phyloP scores from a whole-genome alignment of 2,888 invertebrate species.

The Rutpela maculata region DNA sequence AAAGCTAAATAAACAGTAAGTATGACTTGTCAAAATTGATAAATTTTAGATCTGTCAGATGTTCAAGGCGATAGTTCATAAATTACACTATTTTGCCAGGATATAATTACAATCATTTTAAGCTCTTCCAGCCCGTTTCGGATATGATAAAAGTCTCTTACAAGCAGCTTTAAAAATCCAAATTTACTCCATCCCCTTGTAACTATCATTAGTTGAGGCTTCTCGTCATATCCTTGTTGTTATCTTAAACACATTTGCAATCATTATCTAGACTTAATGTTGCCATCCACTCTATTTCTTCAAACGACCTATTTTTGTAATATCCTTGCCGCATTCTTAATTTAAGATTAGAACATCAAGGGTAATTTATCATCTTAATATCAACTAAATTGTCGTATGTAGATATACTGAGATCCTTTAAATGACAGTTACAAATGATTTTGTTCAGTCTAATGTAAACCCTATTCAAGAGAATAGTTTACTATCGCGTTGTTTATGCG shows the following conservation, averaged over 20 bases:
- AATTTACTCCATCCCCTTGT: not conserved
- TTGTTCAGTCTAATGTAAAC: conserved; percentile 30
- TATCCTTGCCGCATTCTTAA: conserved; percentile 15
- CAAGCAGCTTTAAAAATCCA: not conserved
- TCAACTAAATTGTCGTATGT: conserved; percentile 31
- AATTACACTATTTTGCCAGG: not conserved
- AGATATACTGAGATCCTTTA: conserved; percentile 27
- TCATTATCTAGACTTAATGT: conserved; percentile 17
- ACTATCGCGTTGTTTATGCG: conserved; percentile 33
- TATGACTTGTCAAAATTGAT: too few relatives aligned
- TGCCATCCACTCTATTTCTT: conserved; percentile 5
- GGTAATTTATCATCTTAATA: conserved; percentile 29
- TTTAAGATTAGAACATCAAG: conserved; percentile 16
- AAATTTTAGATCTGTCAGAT: too few relatives aligned
- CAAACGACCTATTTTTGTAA: conserved; percentile 12
- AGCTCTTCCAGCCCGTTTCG: too few relatives aligned
- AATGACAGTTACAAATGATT: conserved; percentile 36
- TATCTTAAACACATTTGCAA: conserved; percentile 12
- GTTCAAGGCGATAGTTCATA: too few relatives aligned
- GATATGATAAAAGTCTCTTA: not conserved
- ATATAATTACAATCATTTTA: too few relatives aligned
- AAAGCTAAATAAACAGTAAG: too few relatives aligned
- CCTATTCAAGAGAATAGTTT: conserved; percentile 9
- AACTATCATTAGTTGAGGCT: not conserved
- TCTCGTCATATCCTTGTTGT: conserved; percentile 3